These are phyloP conservation scores for Drosophila sp. DNA, from an alignment of 1,140 invertebrate genomes.

Conservation along the genomic window DNA sequence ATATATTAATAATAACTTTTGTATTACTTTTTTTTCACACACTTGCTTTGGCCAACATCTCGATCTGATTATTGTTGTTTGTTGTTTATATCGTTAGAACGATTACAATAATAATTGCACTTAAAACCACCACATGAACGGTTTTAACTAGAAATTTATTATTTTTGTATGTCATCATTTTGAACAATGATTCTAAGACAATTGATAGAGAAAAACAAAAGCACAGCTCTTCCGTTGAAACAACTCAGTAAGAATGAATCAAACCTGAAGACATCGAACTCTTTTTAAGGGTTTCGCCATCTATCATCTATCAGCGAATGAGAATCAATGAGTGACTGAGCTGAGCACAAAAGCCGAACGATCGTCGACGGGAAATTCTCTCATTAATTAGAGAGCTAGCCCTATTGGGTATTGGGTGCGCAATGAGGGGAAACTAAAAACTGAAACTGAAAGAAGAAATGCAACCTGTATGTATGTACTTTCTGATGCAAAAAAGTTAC, in stretches of 20 bases:
- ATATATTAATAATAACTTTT: too few relatives aligned
- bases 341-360: too few relatives aligned
- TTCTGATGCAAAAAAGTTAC: too few relatives aligned
- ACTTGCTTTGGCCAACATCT: not conserved
- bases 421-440: too few relatives aligned
- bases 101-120: not conserved
- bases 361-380: too few relatives aligned
- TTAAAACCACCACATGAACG: not conserved
- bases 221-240: not conserved
- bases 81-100: not conserved
- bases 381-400: too few relatives aligned
- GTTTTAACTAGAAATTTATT: slow-evolving; percentile 9
- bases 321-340: too few relatives aligned
- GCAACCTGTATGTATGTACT: too few relatives aligned
- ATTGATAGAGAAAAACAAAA: not conserved
- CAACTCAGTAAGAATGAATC: not conserved
- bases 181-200: not conserved
- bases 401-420: too few relatives aligned
- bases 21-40: too few relatives aligned
- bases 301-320: too few relatives aligned
- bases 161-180: slow-evolving; percentile 20
- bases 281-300: not conserved
- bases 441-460: too few relatives aligned
- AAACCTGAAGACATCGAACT: not conserved
- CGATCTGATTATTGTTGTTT: not conserved